Percentiles rank a stretch among this genome's conserved stretches.
Evolutionary conservation across 2,888 invertebrate species (phyloP).

Genomic region (Endotricha flammealis): DNA sequence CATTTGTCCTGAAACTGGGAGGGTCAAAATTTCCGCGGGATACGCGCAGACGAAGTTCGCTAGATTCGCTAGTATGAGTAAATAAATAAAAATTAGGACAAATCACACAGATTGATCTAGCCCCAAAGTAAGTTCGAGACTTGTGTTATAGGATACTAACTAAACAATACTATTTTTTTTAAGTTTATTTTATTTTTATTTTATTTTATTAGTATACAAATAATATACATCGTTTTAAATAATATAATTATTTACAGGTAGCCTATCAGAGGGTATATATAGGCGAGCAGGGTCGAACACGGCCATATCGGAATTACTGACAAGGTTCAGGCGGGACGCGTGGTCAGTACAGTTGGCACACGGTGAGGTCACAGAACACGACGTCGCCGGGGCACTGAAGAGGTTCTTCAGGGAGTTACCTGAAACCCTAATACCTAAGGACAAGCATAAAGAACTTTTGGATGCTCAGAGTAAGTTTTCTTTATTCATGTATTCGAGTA

Average conservation of each 20-base stretch:
- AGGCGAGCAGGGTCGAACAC: constrained; percentile 88
- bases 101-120: too few relatives aligned
- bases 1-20: too few relatives aligned
- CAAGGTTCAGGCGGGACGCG: constrained; percentile 87
- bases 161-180: too few relatives aligned
- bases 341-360: constrained; percentile 89
- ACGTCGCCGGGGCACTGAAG: constrained; percentile 92
- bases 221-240: not conserved
- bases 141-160: too few relatives aligned
- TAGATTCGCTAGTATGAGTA: too few relatives aligned
- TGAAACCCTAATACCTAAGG: constrained; percentile 87
- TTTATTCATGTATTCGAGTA: too few relatives aligned
- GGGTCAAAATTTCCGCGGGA: too few relatives aligned
- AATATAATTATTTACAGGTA: constrained; percentile 73
- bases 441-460: constrained; percentile 82
- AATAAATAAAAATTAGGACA: too few relatives aligned
- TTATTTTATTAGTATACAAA: too few relatives aligned
- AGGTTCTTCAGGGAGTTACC: constrained; percentile 93
- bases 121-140: too few relatives aligned
- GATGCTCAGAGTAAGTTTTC: constrained; percentile 82
- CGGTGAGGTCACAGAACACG: constrained; percentile 88
- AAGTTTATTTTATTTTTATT: too few relatives aligned
- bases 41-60: too few relatives aligned
- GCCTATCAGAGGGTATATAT: constrained; percentile 93
- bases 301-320: constrained; percentile 84